phyloP scores from a whole-genome alignment of 2,797 vertebrate species.

The Tokudaia tokunoshimensis region DNA sequence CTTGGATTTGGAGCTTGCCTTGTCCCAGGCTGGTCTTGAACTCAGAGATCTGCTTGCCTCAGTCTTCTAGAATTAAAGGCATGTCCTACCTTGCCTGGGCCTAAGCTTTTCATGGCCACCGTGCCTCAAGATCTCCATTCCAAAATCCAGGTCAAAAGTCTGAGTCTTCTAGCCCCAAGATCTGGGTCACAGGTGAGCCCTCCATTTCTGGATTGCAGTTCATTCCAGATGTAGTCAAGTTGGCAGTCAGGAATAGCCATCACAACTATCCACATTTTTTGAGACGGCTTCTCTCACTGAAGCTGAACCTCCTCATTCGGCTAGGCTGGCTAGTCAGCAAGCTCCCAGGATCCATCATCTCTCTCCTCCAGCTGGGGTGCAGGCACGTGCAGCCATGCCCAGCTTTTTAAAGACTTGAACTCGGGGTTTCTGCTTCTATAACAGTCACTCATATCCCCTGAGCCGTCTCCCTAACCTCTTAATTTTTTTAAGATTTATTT shows the following conservation, averaged over 20 bases:
- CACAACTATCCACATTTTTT: neutral
- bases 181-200: too few species aligned
- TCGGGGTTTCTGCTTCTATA: neutral
- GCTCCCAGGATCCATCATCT: neutral
- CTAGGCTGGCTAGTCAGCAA: neutral
- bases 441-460: neutral
- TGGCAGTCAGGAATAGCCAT: too few species aligned
- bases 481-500: neutral
- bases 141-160: neutral
- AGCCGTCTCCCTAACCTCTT: neutral
- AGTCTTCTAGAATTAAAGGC: too few species aligned
- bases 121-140: too few species aligned
- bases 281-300: neutral
- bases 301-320: neutral
- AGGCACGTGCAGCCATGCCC: neutral
- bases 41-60: too few species aligned
- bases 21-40: too few species aligned
- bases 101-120: too few species aligned
- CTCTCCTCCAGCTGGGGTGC: neutral
- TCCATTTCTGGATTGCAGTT: too few species aligned
- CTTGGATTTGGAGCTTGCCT: too few species aligned
- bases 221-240: too few species aligned
- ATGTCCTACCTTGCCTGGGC: too few species aligned
- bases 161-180: neutral
- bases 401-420: neutral